Conservation (phyloP, 2,113 vertebrate species). For the Vulpes vulpes region DNA sequence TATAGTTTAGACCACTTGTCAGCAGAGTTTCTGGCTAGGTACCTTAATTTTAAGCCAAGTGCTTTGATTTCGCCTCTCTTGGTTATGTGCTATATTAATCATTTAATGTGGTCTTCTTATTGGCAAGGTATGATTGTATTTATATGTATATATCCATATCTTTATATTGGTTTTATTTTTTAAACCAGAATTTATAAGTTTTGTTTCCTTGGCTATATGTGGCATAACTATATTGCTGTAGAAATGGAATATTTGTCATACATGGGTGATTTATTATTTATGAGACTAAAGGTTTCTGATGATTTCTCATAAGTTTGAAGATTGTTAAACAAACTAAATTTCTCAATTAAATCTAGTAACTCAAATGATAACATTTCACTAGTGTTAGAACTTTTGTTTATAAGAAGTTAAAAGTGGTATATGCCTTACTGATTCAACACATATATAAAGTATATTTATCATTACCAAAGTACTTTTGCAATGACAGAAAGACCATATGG, state of each 20-base stretch:
- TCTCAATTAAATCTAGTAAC: conserved; percentile 45
- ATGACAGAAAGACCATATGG: neutral
- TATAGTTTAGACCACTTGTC: neutral
- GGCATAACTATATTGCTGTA: neutral
- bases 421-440: conserved; percentile 56
- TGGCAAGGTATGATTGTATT: neutral
- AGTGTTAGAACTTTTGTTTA: conserved; percentile 21
- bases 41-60: conserved; percentile 2
- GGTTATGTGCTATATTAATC: neutral
- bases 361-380: conserved; percentile 63
- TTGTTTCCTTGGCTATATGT: conserved; percentile 23
- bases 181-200: conserved; percentile 13
- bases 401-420: neutral
- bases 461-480: neutral
- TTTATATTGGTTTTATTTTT: neutral
- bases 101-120: neutral
- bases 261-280: conserved; percentile 48
- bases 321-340: conserved; percentile 44
- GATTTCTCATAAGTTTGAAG: conserved; percentile 37
- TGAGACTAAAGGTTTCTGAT: conserved; percentile 8
- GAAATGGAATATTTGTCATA: conserved; percentile 49
- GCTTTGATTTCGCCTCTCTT: neutral
- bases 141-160: neutral
- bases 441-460: conserved; percentile 22
- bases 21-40: neutral